Evolutionary conservation across 2,113 vertebrate genomes (phyloP).

Genomic region (Sylvietta virens): DNA sequence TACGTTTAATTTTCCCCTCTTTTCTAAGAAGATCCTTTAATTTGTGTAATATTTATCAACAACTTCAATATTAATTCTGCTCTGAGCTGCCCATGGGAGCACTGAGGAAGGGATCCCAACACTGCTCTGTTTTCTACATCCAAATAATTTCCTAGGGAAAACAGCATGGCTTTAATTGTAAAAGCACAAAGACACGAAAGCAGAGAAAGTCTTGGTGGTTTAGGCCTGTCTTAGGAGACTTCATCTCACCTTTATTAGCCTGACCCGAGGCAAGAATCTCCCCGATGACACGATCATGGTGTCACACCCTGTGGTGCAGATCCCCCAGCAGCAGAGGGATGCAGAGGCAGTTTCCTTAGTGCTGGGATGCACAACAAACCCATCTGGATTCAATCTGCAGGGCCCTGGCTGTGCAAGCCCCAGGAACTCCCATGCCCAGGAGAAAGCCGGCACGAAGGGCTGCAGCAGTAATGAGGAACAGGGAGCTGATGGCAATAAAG

Average conservation of each 20-base stretch:
- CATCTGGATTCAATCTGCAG: constrained; percentile 62
- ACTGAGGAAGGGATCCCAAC: not conserved
- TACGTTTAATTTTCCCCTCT: not conserved
- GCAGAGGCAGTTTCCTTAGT: constrained; percentile 21
- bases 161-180: not conserved
- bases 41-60: not conserved
- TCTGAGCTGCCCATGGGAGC: not conserved
- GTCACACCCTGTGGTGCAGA: constrained; percentile 22
- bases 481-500: constrained; percentile 51
- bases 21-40: not conserved
- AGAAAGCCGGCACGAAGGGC: constrained; percentile 43
- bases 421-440: constrained; percentile 1
- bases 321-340: not conserved
- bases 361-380: constrained; percentile 52
- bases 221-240: not conserved
- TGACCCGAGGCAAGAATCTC: not conserved
- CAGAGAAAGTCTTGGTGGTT: not conserved
- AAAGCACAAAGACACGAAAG: not conserved
- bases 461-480: constrained; percentile 47
- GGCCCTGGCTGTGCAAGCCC: constrained; percentile 8
- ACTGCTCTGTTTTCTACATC: not conserved
- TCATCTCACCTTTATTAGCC: constrained; percentile 12
- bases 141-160: not conserved
- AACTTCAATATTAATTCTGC: not conserved
- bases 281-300: constrained; percentile 5